phyloP scores from a whole-genome alignment of 2,113 vertebrate species.

The Datnioides undecimradiatus region DNA sequence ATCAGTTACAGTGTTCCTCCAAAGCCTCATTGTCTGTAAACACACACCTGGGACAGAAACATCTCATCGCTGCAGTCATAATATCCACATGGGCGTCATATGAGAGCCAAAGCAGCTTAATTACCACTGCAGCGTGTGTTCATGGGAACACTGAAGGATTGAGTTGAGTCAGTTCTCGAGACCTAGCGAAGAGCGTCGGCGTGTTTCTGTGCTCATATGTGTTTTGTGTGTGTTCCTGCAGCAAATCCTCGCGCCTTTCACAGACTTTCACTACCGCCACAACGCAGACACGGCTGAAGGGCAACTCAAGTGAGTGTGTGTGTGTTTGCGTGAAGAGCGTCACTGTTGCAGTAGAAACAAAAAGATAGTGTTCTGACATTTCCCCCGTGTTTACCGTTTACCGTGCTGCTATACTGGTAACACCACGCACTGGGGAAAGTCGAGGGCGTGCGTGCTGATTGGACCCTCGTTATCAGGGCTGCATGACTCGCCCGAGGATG shows the following conservation, averaged over 20 bases:
- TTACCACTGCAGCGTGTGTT: constrained; percentile 11
- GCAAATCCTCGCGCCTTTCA: constrained; percentile 99
- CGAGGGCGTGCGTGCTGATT: constrained; percentile 47
- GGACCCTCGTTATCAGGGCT: constrained; percentile 34
- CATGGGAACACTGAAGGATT: background rate
- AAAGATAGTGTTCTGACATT: constrained; percentile 53
- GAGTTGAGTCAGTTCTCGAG: background rate
- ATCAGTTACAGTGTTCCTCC: constrained; percentile 55
- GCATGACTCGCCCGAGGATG: constrained; percentile 29
- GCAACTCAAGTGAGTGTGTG: constrained; percentile 94
- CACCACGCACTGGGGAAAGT: constrained; percentile 28
- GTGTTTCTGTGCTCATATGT: constrained; percentile 14
- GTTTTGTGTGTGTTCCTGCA: constrained; percentile 70
- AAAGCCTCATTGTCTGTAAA: constrained; percentile 60
- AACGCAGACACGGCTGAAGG: constrained; percentile 97
- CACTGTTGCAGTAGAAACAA: constrained; percentile 49
- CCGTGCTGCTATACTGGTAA: constrained; percentile 38
- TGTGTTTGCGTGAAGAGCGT: constrained; percentile 80
- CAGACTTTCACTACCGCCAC: constrained; percentile 99
- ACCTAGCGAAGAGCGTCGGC: background rate
- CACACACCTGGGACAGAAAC: constrained; percentile 25
- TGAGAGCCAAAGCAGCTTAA: constrained; percentile 40
- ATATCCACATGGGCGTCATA: constrained; percentile 35
- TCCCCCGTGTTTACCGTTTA: constrained; percentile 54
- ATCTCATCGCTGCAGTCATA: constrained; percentile 24